Evolutionary conservation across 2,113 vertebrate species (phyloP), one percentile per base, ranked within the genome.

Genomic region (Pogonocichla stellata): DNA sequence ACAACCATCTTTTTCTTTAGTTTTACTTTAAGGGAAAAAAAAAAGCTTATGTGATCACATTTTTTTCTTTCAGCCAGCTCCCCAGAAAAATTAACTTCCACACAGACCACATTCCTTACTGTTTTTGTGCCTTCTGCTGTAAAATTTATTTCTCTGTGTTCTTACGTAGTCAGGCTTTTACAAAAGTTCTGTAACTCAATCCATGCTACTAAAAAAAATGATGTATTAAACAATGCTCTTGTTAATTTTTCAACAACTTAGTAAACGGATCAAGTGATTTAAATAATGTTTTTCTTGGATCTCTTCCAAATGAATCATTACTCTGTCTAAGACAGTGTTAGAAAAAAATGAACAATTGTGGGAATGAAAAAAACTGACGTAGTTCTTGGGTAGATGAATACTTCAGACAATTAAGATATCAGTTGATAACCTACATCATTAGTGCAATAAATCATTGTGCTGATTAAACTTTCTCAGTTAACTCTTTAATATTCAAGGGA

Each of bases 221-320:
- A 24, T 29, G 43, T 17, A 42, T 74, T 53, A 86, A 96, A 88
- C 38, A 92, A 94, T 91, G 31, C 9, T 70, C 40, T 60, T 93
- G 38, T 77, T 88, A 69, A 61, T 88, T 86, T 96, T 95, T 70
- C 69, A 87, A 51, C 34, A 93, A 36, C n/a, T 82, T 88, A 83
- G n/a, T 94, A 88, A 97, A 96, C 0, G 11, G 81, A 94, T 95
- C 58, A 93, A 91, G 23, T 42, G 64, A 72, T 38, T 94, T 86
- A 31, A 96, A 88, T 97, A 93, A 84, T 90, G 62, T 87, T 95
- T 82, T 40, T 72, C 66, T 79, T 45, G 15, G 29, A 54, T 40
- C 48, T 91, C 61, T 87, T 95, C 54, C 43, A 85, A 90, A 90
- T 88, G 18, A 88, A 65, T 82, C 64, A 82, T 72, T 93, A 74